Base-by-base conservation (phyloP, 2,888 invertebrate species). In the Pinctada fucata region DNA sequence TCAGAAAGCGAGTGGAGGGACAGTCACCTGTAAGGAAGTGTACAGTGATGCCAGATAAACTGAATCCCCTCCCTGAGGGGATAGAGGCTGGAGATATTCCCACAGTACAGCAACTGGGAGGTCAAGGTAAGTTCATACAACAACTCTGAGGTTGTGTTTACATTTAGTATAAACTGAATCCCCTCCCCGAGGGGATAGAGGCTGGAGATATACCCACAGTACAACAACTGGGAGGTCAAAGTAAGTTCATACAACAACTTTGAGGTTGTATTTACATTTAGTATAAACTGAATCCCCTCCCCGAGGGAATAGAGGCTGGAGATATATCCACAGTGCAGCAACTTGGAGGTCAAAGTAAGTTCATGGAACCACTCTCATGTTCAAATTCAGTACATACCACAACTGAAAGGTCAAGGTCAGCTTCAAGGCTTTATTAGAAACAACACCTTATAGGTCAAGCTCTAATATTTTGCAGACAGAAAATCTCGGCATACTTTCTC, bases 41-140 rank as follows among this genome's bases (percentile, higher is more conserved):
- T 63, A n/a, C 88, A 5, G 78, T 82, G 8, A 85, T 88, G 76
- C 88, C 88, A 68, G 83, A 84, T n/a, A 80, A 68, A 52, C 76
- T 90, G 13, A 87, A 86, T 66, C 88, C 90, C n/a, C 82, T 89
- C 45, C 89, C 90, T n/a, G 78, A 79, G 50, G 87, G 84, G n/a
- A 69, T 88, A 67, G 86, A 86, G 52, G 83, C 79, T 52, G 89
- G 88, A 6, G 78, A 79, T 8, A 86, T 90, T 47, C 90, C 90
- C 8, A 83, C 82, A 5, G 75, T 81, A 73, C 79, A 84, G 67
- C 83, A 84, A 45, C 80, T 89, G 3, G 87, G 85, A 8, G 75
- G 83, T 1, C 67, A 84, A 84, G 84, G 88, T 88, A 72, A 69
- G 68, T 50, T 2, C 4, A 13, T 0, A 52, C 13, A 13, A 13